Evolutionary conservation across 2,888 invertebrate species (phyloP).

Genomic region (Dichetophora obliterata): DNA sequence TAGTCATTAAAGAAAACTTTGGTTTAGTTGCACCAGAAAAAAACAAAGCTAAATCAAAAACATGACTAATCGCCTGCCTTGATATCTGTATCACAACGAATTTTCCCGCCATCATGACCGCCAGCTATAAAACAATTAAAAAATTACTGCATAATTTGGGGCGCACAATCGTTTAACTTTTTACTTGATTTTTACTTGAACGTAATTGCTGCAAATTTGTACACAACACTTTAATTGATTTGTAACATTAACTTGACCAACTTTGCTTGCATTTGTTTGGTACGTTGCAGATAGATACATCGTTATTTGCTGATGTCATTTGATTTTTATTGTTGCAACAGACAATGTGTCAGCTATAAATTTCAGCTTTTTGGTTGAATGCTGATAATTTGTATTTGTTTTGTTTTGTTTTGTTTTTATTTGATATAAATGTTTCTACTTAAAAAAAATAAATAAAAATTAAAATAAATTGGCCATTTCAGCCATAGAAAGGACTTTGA

Average conservation of each 20-base stretch:
- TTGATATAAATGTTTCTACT: conserved; percentile 52
- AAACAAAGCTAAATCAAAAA: neutral
- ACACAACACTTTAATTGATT: neutral
- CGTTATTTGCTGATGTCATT: neutral
- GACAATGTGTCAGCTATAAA: conserved; percentile 9
- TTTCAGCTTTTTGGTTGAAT: neutral
- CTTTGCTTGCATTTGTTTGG: neutral
- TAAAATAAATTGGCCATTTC: too few relatives aligned
- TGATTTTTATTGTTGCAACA: conserved; percentile 2
- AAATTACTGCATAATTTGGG: conserved; percentile 49
- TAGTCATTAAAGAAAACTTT: neutral
- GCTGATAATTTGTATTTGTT: neutral
- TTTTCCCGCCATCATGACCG: conserved; percentile 51
- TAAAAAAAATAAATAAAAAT: too few relatives aligned
- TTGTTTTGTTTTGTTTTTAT: too few relatives aligned
- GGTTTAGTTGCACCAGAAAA: neutral
- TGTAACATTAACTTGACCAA: neutral
- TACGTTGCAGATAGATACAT: neutral
- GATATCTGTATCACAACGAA: conserved; percentile 25
- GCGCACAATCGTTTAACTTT: neutral
- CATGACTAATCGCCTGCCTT: neutral
- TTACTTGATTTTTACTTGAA: neutral
- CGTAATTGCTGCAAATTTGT: conserved; percentile 8
- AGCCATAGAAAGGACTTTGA: too few relatives aligned
- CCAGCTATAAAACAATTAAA: conserved; percentile 51